Evolutionary conservation across 1,140 invertebrate species (phyloP).

Genomic region (Lethrus apterus): DNA sequence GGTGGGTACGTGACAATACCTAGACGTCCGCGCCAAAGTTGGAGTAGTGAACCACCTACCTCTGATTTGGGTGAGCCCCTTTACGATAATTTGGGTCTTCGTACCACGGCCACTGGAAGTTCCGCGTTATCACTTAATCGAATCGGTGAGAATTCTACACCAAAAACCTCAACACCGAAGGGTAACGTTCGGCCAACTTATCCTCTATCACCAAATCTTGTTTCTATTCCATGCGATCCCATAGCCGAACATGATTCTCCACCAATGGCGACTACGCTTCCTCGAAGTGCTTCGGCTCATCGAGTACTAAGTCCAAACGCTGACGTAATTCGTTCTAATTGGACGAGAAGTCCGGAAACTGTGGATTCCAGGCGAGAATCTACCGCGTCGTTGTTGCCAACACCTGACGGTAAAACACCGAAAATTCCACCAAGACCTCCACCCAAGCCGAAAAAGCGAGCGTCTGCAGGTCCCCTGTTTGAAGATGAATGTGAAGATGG

Average conservation of each 20-base stretch:
- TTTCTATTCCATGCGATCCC: conserved; percentile 46
- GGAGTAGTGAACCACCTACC: conserved; percentile 49
- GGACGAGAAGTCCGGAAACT: conserved; percentile 27
- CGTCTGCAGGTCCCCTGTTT: conserved; percentile 58
- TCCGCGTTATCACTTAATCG: conserved; percentile 70
- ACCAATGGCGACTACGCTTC: conserved; percentile 37
- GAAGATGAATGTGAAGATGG: conserved; percentile 82
- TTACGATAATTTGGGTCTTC: conserved; percentile 74
- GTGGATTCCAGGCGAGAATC: conserved; percentile 24
- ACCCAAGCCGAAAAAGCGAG: conserved; percentile 68
- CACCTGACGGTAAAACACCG: conserved; percentile 30
- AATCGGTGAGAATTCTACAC: conserved; percentile 30
- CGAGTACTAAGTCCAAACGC: conserved; percentile 26
- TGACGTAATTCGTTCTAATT: conserved; percentile 21
- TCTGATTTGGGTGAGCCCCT: conserved; percentile 58
- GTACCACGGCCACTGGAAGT: conserved; percentile 79
- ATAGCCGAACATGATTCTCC: conserved; percentile 56
- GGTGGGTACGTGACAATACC: conserved; percentile 79
- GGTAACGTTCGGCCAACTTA: conserved; percentile 28
- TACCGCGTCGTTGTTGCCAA: conserved; percentile 22
- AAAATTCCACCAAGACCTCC: conserved; percentile 75
- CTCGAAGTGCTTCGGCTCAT: conserved; percentile 43
- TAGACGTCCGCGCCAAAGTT: conserved; percentile 70
- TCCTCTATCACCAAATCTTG: conserved; percentile 8
- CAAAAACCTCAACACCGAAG: conserved; percentile 38